Evolutionary conservation across 2,797 vertebrate genomes (phyloP).

Genomic region (Furcifer pardalis): DNA sequence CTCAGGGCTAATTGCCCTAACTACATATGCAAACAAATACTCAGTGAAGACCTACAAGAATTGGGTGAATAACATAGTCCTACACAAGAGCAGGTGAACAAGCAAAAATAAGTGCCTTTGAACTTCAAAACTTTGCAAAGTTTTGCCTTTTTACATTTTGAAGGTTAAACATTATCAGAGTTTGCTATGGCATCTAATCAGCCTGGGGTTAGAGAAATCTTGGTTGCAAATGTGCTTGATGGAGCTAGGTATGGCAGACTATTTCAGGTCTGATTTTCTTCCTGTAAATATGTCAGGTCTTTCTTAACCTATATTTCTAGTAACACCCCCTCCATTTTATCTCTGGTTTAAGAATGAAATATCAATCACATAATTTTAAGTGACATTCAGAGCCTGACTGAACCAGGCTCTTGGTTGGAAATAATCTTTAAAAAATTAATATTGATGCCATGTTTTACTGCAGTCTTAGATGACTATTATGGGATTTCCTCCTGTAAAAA

Average conservation of each 20-base stretch:
- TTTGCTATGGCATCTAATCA: constrained; percentile 18
- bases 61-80: background rate
- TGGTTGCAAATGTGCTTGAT: constrained; percentile 20
- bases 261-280: constrained; percentile 11
- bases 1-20: background rate
- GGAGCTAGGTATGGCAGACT: background rate
- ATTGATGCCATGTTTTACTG: background rate
- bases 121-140: constrained; percentile 24
- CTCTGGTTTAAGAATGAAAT: constrained; percentile 23
- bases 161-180: constrained; percentile 32
- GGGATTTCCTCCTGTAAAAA: background rate
- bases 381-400: background rate
- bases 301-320: background rate
- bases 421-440: background rate
- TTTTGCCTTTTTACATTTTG: constrained; percentile 28
- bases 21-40: background rate
- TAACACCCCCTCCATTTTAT: constrained; percentile 4
- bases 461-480: background rate
- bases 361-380: constrained; percentile 30
- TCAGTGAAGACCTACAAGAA: background rate
- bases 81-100: constrained; percentile 1
- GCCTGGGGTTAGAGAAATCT: constrained; percentile 8
- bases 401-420: background rate
- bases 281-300: constrained; percentile 3
- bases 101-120: constrained; percentile 15